Evolutionary conservation across 1,140 invertebrate genomes (phyloP).

Genomic region (Papilio helenus): DNA sequence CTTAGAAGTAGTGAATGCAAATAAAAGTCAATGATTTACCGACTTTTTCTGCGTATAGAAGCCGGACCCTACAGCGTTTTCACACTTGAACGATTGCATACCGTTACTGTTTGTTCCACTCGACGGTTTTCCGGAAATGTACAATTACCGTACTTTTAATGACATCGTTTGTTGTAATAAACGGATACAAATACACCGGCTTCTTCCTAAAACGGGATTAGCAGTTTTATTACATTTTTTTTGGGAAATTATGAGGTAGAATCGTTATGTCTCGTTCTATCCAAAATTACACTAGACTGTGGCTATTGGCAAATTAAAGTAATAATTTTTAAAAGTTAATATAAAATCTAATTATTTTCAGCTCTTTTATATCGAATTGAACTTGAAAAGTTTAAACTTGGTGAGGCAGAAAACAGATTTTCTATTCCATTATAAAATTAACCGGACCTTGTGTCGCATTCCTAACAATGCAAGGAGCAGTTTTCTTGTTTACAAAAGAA

Average conservation of each 20-base stretch:
- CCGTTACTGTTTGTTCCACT: slow-evolving; percentile 22
- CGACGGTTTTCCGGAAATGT: slow-evolving; percentile 1
- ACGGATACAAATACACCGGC: not conserved
- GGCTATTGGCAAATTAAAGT: no score
- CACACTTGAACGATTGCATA: slow-evolving; percentile 28
- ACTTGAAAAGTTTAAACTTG: not conserved
- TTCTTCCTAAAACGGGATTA: not conserved
- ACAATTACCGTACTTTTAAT: not conserved
- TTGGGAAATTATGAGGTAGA: not conserved
- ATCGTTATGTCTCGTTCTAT: no score
- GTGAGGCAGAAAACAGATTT: not conserved
- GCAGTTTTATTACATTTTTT: not conserved
- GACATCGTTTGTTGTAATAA: slow-evolving; percentile 10
- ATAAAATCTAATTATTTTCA: no score
- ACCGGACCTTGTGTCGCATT: not conserved
- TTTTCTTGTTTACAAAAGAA: slow-evolving; percentile 19
- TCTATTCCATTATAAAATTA: not conserved
- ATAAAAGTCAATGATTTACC: slow-evolving; percentile 24
- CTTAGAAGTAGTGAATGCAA: slow-evolving; percentile 35
- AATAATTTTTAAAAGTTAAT: no score
- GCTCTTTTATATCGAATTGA: not conserved
- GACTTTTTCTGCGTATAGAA: slow-evolving; percentile 28
- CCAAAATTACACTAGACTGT: no score
- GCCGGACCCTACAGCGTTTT: slow-evolving; percentile 35
- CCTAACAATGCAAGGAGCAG: not conserved